These are phyloP conservation scores for Myotis pilosus DNA, from an alignment of 2,797 vertebrate genomes.

Conservation along the genomic window DNA sequence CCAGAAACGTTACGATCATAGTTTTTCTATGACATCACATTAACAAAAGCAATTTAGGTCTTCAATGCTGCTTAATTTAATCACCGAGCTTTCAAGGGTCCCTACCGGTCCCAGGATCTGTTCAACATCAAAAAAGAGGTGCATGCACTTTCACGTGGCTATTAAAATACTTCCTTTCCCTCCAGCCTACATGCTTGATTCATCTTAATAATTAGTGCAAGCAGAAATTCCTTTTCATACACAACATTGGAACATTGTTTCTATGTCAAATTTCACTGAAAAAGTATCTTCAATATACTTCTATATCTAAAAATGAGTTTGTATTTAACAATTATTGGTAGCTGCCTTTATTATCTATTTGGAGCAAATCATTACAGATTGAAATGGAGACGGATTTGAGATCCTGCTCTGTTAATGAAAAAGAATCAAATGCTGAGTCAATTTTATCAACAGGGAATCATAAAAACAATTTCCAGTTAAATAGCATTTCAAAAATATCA, in stretches of 20 bases:
- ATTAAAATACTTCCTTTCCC: conserved; percentile 32
- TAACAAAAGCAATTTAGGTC: conserved; percentile 26
- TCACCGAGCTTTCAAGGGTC: neutral
- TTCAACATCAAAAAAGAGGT: neutral
- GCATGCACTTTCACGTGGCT: neutral
- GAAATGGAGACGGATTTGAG: neutral
- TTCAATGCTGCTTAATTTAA: conserved; percentile 37
- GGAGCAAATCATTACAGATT: neutral
- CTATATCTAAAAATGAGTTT: neutral
- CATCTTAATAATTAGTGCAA: neutral
- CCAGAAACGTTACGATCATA: neutral
- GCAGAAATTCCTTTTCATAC: neutral
- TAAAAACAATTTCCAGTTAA: neutral
- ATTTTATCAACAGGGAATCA: neutral
- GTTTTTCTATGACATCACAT: neutral
- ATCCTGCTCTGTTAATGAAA: neutral
- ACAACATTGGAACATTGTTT: neutral
- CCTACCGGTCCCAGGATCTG: neutral
- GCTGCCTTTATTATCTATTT: neutral
- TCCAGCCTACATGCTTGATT: neutral
- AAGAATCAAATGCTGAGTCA: neutral
- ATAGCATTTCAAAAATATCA: neutral
- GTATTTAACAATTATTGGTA: neutral
- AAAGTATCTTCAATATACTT: neutral
- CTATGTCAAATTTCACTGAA: neutral